Evolutionary conservation across 92 coral and sea anemone genomes (phyloP).

Genomic region (Meandrina meandrites): DNA sequence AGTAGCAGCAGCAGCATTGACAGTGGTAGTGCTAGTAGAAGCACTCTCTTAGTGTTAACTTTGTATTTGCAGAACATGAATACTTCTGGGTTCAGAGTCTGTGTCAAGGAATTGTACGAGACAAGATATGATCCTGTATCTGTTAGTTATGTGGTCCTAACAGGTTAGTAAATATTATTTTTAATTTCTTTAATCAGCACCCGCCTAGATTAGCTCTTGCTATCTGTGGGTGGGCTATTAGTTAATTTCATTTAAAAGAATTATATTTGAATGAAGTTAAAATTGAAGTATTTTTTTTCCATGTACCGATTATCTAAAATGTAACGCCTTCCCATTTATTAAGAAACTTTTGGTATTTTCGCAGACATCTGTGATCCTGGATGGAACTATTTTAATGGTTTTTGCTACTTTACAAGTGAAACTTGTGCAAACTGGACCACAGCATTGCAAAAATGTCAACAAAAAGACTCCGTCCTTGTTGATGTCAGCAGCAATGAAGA

Average conservation of each 20-base stretch:
- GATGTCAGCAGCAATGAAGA: constrained; percentile 34
- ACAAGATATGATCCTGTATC: neutral
- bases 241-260: too few relatives aligned
- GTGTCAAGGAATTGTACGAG: neutral
- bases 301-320: too few relatives aligned
- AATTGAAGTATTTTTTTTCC: too few relatives aligned
- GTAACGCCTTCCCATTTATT: too few relatives aligned
- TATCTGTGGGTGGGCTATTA: too few relatives aligned
- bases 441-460: constrained; percentile 34
- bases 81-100: neutral
- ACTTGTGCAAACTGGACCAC: neutral
- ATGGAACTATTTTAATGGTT: neutral
- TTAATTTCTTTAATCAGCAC: too few relatives aligned
- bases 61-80: neutral
- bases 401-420: neutral
- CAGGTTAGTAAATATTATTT: neutral
- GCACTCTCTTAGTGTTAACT: too few relatives aligned
- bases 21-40: neutral
- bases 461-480: constrained; percentile 34
- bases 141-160: neutral
- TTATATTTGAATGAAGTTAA: too few relatives aligned
- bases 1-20: too few relatives aligned
- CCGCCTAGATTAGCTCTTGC: too few relatives aligned
- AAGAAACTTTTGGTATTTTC: neutral
- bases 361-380: constrained; percentile 56